phyloP scores from a whole-genome alignment of 1,140 invertebrate species.

The Batillaria attramentaria region DNA sequence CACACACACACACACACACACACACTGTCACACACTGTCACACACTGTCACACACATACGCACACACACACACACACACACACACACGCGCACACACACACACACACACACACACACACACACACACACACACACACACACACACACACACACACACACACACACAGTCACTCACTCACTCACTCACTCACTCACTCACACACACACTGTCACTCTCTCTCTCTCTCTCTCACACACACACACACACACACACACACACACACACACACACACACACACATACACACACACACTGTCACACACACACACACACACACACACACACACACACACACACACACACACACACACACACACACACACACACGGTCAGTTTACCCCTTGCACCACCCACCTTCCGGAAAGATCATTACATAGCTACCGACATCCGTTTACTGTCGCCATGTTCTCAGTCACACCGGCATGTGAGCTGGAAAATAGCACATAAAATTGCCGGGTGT shows the following conservation, averaged over 20 bases:
- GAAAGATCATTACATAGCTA: too few relatives aligned
- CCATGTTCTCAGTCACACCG: too few relatives aligned
- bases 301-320: slow-evolving; percentile 1
- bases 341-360: slow-evolving; percentile 1
- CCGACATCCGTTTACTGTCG: too few relatives aligned
- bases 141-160: slow-evolving; percentile 10
- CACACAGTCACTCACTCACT: slow-evolving; percentile 13
- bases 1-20: background rate
- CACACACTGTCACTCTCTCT: background rate
- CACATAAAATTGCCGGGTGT: too few relatives aligned
- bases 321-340: slow-evolving; percentile 9
- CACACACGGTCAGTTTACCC: too few relatives aligned
- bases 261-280: background rate
- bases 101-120: background rate
- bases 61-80: slow-evolving; percentile 14
- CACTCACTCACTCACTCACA: slow-evolving; percentile 17
- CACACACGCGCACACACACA: background rate
- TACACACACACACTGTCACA: slow-evolving; percentile 6
- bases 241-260: background rate
- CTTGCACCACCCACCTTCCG: too few relatives aligned
- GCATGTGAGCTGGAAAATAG: too few relatives aligned
- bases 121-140: background rate
- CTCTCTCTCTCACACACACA: background rate
- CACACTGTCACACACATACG: background rate
- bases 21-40: background rate